Percentiles rank a stretch among this genome's conserved stretches.
phyloP scores from a whole-genome alignment of 2,888 invertebrate species.

The Aphrophora alni region DNA sequence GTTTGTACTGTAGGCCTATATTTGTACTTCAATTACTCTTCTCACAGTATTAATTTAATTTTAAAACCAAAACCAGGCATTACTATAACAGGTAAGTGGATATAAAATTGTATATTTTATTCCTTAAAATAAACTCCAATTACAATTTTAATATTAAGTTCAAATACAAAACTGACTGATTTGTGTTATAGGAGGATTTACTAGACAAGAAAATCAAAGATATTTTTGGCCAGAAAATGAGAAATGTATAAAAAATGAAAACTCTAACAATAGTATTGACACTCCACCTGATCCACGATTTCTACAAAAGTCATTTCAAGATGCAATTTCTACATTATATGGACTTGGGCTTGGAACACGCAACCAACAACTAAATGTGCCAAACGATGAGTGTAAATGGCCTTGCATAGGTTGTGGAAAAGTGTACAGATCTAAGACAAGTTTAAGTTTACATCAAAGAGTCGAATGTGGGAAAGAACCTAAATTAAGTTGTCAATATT shows the following conservation, averaged over 20 bases:
- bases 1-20: too few species aligned
- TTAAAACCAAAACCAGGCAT: too few species aligned
- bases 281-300: background rate
- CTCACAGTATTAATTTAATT: too few species aligned
- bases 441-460: conserved; percentile 53
- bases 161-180: too few species aligned
- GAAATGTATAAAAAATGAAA: background rate
- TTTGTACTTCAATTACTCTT: too few species aligned
- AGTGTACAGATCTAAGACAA: conserved; percentile 41
- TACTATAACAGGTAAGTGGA: too few species aligned
- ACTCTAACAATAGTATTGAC: background rate
- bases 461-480: conserved; percentile 58
- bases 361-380: background rate
- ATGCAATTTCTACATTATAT: background rate
- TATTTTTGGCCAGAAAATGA: background rate
- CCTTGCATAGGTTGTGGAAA: conserved; percentile 34
- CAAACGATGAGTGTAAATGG: conserved; percentile 2
- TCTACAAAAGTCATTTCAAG: background rate
- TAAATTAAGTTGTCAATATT: conserved; percentile 55
- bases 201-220: background rate
- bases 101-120: too few species aligned
- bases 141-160: too few species aligned
- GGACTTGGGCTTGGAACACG: background rate
- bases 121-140: too few species aligned
- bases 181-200: background rate